Evolutionary conservation across 2,888 invertebrate species (phyloP), one percentile per base, ranked within the genome.

Genomic region (Erpobdella octoculata): DNA sequence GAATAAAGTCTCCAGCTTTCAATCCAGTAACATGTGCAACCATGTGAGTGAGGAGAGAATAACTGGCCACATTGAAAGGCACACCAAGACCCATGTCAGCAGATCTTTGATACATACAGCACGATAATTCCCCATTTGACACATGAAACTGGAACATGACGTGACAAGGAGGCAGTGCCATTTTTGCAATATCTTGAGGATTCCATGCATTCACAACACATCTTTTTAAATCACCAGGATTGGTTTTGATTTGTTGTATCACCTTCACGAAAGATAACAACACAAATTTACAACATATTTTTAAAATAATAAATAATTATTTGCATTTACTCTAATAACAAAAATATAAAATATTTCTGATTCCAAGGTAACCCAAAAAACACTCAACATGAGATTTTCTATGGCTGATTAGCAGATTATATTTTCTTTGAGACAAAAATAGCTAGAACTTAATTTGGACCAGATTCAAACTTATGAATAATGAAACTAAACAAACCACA

Each of bases 121-220:
- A 95, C 0, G 92, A 93, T 0, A 98, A 85, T 82, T 91, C 91
- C 12, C 80, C 82, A 75, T 82, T 77, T 0, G 89, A 87, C 0
- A 97, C 95, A 85, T 91, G 93, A 85, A 98, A 98, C 84, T 97
- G 97, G 0, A 89, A 91, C 62, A 98, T 85, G 79, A 92, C 91
- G 80, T 98, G 97, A 79, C 97, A 97, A 0, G 97, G 97, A 0
- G 97, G 97, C 68, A 98, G 85, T 0, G 93, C 96, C 97, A 98
- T 97, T 82, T 88, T 85, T 0, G 88, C 87, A 36, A 96, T 82
- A 83, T 95, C 92, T 76, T 78, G 80, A 0, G 94, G 92, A 85
- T 96, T 97, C 97, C 97, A 98, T 0, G 97, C 91, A 73, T 89
- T 89, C 88, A 97, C 89, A 67, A 97, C 88, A 76, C 96, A 93